These are phyloP conservation scores for Poeciliopsis presidionis DNA, from an alignment of 2,797 vertebrate genomes.

Conservation along the genomic window DNA sequence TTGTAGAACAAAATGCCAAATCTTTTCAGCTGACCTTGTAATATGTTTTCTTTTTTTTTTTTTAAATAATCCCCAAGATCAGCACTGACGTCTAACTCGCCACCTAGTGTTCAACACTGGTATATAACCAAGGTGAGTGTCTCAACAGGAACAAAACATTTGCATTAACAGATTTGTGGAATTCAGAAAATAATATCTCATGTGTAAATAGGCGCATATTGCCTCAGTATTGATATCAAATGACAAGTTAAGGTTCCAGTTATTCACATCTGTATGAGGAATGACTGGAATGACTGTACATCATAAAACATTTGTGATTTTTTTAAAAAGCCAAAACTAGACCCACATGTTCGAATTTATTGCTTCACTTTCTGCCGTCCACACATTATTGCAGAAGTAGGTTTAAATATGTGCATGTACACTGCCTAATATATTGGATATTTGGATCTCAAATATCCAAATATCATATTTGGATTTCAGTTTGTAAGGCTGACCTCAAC, in stretches of 20 bases:
- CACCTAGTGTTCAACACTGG: constrained; percentile 8
- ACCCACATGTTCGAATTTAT: background rate
- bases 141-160: background rate
- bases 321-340: background rate
- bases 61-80: background rate
- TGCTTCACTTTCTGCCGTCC: background rate
- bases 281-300: background rate
- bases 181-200: background rate
- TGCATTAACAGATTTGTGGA: background rate
- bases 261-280: background rate
- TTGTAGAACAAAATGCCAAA: background rate
- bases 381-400: background rate
- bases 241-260: background rate
- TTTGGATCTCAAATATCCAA: too few species aligned
- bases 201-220: background rate
- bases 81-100: background rate
- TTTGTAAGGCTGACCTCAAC: background rate
- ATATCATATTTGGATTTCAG: too few species aligned
- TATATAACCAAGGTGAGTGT: background rate
- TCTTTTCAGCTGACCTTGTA: background rate
- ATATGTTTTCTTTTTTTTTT: background rate
- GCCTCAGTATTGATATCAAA: background rate
- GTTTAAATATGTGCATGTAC: background rate
- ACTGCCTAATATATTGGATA: background rate
- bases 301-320: background rate